Base-by-base conservation (phyloP, 2,888 invertebrate species). In the Alloplasta piceator region DNA sequence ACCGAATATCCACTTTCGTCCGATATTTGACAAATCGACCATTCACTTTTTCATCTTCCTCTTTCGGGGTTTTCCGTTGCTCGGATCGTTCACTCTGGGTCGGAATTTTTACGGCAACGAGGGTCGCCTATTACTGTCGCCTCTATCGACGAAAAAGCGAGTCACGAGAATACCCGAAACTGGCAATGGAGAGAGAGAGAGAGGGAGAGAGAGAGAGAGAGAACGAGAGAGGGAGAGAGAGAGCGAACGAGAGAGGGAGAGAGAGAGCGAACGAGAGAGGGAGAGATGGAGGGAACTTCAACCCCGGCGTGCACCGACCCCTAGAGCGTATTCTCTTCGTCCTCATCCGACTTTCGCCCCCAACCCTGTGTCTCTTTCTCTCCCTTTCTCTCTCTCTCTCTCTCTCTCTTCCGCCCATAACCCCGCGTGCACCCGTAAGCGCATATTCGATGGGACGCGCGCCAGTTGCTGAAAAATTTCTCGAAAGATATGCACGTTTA, bases 221-320 rank as follows among this genome's bases (percentile, higher is more conserved):
- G 56, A 63, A 14, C 48, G 67, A 43, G 74, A 43, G 64, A 71
- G 58, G 36, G 52, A 41, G 14, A 12, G 12, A 43, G 14, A 26
- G 63, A 68, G 46, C 50, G 52, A 58, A 60, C 43, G 67, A 43
- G 74, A 43, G 64, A 71, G 58, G 36, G 52, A 41, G 14, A 12
- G 12, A 14, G 52, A 48, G 26, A 52, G 39, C 39, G 56, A 63
- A 14, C 48, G 67, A 43, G 74, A 43, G 64, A 71, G 58, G 36
- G 52, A 41, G 14, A 12, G 12, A 43, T 12, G 26, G 63, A 68
- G 46, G 56, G 52, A 58, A 60, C 43, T 81, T 74, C 78, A 81
- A 78, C 81, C 81, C 81, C 66, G 74, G 55, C 78, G 81, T 81
- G 61, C 81, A 78, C 70, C 81, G 78, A 78, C 78, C 81, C 81